Evolutionary conservation across 2,888 invertebrate species (phyloP), one percentile per base, ranked within the genome.

Genomic region (Prionchulus punctatus): DNA sequence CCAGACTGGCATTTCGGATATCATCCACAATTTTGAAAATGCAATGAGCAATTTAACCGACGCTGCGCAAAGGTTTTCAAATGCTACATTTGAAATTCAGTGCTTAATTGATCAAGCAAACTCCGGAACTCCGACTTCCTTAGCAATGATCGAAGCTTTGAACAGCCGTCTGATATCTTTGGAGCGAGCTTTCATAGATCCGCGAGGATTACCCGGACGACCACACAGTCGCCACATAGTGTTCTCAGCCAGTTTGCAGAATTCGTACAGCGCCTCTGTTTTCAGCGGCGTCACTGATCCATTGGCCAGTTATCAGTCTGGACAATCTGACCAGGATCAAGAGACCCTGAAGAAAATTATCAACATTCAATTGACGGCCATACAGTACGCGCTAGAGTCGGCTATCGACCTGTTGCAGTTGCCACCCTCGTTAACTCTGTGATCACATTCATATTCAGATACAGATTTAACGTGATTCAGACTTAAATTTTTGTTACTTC

Each of bases 141-240:
- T n/a, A 36, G 36, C 12, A 36, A 36, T 12, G 18, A 18, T 36
- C 36, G 36, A 36, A 36, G 12, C 12, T 36, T 36, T 36, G 36
- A 36, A 36, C 36, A 12, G 12, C 12, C 36, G 36, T 18, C 36
- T 54, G 12, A 42, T 31, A 21, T 28, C 43, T 26, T 54, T 56
- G 54, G 56, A 56, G 30, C 23, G 56, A 23, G n/a, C 45, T 18
- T 56, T 56, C 53, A 42, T 56, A 4, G 21, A 26, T 2, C 43
- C 53, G 15, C 2, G 26, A 4, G 56, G 56, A 18, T 3, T 56
- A 18, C 31, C 26, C n/a, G 21, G 31, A 45, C 23, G 42, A 45
- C 47, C 36, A 18, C 7, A 12, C 36, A 18, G 18, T 18, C 36
- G 36, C 36, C 36, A 36, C 18, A 36, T 36, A 12, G 36, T 36